A percentile compares a stretch with the other conserved stretches of the same genome.
phyloP scores from a whole-genome alignment of 2,888 invertebrate species.

The Melikaiella ostensackeni region DNA sequence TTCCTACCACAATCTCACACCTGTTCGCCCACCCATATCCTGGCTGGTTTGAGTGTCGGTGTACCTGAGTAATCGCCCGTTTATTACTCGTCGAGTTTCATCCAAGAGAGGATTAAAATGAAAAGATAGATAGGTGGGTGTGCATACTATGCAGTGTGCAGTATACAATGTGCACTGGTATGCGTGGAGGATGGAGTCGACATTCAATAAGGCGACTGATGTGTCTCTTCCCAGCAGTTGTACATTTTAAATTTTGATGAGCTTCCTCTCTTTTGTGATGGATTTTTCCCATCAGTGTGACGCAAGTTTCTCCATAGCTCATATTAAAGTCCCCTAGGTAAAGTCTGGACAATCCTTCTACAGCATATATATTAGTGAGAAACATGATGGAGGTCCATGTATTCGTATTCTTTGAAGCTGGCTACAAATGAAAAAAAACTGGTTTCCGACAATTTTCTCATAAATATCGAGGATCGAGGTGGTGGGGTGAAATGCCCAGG shows the following conservation, averaged over 20 bases:
- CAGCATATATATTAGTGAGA: no score
- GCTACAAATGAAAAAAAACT: no score
- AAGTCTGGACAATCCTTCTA: no score
- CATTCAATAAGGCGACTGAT: not conserved
- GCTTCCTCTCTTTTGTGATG: not conserved
- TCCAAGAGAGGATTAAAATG: constrained; percentile 44
- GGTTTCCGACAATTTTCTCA: no score
- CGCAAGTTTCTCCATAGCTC: no score
- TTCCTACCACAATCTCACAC: constrained; percentile 31
- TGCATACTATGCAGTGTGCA: no score
- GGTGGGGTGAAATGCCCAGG: no score
- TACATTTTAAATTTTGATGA: not conserved
- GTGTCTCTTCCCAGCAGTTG: not conserved
- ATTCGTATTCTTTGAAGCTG: no score
- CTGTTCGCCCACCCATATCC: constrained; percentile 10
- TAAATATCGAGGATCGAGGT: no score
- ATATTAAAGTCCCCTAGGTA: no score
- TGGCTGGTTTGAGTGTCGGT: constrained; percentile 39
- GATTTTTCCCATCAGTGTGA: not conserved
- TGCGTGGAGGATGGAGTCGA: not conserved
- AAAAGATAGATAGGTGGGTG: not conserved
- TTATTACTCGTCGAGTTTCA: constrained; percentile 53
- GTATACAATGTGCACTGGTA: not conserved
- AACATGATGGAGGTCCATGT: no score
- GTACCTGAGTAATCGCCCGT: constrained; percentile 49